Conservation (phyloP, 2,113 vertebrate species). For the Nothocercus nigrocapillus region DNA sequence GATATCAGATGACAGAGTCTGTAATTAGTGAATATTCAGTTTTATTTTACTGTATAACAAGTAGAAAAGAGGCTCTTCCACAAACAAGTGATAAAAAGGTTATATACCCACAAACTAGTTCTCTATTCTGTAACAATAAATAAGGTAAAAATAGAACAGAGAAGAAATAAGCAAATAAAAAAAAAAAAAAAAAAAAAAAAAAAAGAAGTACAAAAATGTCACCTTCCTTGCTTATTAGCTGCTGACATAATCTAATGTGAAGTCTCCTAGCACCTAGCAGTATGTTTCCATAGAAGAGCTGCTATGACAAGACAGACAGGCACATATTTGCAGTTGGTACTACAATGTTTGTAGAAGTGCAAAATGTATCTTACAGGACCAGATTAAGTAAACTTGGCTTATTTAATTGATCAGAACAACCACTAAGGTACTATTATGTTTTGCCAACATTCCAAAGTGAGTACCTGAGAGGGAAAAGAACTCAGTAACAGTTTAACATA, state of each 20-base stretch:
- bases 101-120: no score
- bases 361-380: not conserved
- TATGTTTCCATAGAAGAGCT: not conserved
- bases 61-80: not conserved
- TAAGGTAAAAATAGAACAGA: not conserved
- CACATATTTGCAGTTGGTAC: not conserved
- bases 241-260: not conserved
- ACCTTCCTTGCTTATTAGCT: not conserved
- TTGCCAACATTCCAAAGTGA: not conserved
- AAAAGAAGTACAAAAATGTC: not conserved
- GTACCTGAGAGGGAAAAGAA: not conserved
- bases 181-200: not conserved
- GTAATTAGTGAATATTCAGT: not conserved
- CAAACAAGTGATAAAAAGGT: not conserved
- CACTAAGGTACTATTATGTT: not conserved
- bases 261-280: not conserved
- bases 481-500: not conserved
- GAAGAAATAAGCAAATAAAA: no score
- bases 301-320: not conserved
- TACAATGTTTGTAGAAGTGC: not conserved
- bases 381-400: not conserved
- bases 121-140: not conserved
- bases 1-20: not conserved
- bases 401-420: not conserved
- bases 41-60: not conserved